Evolutionary conservation across 92 coral and sea anemone species (phyloP), one percentile per base, ranked within the genome.

Genomic region (Siderastrea radians): DNA sequence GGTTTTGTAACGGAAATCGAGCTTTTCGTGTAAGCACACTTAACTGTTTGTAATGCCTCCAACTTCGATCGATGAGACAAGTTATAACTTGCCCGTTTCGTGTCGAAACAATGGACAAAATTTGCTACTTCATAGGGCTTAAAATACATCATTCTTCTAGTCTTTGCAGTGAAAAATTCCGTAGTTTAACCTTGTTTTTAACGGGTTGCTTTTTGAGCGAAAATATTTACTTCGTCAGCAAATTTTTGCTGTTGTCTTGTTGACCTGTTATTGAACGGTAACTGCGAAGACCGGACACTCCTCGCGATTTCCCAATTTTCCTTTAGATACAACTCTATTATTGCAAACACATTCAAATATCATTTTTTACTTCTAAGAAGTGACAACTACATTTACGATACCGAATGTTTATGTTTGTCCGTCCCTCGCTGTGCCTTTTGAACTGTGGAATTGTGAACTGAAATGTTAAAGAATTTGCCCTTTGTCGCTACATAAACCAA

Each of bases 151-250:
- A 15, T 50, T 49, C 63, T 50, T n/a, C 13, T 10, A 12, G 10
- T 52, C 5, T 65, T 79, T 64, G 17, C 46, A n/a, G n/a, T 9
- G 16, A 15, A 2, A 53, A 44, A 14, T 53, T 6, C 11, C 13
- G 3, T 0, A n/a, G 4, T 68, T 81, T 52, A 54, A 16, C 55
- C 49, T 2, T 4, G 9, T 38, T 67, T 44, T 53, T 67, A 45
- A 44, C n/a, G 26, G 61, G 48, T 47, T 48, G 54, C 19, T 14
- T 73, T 58, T 72, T 72, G 71, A 19, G 9, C 11, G 46, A 60
- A 84, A 62, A 59, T 57, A 84, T 84, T 50, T 61, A 51, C 52
- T 74, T 49, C 54, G 87, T 84, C 87, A 84, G 87, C 87, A 61
- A 49, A 54, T 72, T 73, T 61, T 59, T 43, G 45, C 45, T 8